Percentiles rank a stretch among this genome's conserved stretches.
Conservation (phyloP, 2,797 vertebrate genomes). For the Morelia viridis region DNA sequence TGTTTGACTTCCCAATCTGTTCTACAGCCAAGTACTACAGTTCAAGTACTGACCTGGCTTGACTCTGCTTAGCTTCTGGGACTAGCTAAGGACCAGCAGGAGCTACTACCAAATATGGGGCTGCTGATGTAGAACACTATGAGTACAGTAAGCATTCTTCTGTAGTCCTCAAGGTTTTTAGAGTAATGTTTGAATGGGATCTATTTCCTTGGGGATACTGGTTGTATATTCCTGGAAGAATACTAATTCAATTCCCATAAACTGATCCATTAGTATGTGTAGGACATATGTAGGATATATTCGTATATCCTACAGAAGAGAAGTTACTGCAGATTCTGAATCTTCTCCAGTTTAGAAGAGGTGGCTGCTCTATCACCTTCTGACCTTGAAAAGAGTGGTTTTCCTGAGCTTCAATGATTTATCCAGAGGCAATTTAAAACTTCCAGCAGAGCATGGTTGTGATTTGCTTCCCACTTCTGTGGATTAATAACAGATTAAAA, state of each 20-base stretch:
- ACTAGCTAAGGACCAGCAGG: background rate
- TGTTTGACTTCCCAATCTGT: background rate
- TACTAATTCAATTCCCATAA: background rate
- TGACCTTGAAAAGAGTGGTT: slow-evolving; percentile 29
- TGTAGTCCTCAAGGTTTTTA: background rate
- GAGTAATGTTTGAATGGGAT: background rate
- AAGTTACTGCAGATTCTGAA: background rate
- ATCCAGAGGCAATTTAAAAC: slow-evolving; percentile 33
- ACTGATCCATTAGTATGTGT: background rate
- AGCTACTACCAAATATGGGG: background rate
- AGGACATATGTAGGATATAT: background rate
- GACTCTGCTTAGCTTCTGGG: background rate
- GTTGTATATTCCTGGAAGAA: background rate
- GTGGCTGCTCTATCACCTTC: background rate
- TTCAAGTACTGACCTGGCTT: background rate
- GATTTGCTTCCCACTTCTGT: slow-evolving; percentile 16
- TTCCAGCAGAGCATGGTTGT: slow-evolving; percentile 18
- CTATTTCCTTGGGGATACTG: background rate
- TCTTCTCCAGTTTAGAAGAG: background rate
- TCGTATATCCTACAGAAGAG: background rate
- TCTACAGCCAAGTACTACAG: background rate
- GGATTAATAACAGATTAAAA: slow-evolving; percentile 47
- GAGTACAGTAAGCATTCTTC: background rate
- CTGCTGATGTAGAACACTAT: background rate
- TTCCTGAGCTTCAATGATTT: background rate